Conservation (phyloP, 35 echinoderm and acorn worm species). For the Diadema setosum region DNA sequence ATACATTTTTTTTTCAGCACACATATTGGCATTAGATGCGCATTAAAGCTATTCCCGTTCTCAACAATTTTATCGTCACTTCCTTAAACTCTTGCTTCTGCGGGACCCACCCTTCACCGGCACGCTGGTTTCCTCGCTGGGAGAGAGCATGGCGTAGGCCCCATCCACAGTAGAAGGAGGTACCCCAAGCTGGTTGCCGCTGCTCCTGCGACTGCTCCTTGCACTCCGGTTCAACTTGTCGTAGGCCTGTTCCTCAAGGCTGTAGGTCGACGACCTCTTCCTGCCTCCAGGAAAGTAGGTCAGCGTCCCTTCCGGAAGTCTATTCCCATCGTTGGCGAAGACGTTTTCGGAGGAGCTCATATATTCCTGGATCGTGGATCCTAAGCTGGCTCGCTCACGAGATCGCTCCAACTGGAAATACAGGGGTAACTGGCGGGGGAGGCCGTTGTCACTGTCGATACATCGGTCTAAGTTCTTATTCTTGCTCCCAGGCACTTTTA, state of each 20-base stretch:
- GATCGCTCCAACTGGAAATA: constrained; percentile 9
- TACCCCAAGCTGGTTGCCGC: neutral
- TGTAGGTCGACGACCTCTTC: neutral
- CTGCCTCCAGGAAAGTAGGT: constrained; percentile 5
- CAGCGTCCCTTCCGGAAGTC: neutral
- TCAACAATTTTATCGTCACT: no score
- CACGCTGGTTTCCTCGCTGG: neutral
- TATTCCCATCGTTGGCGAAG: neutral
- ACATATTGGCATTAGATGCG: no score
- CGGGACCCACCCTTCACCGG: neutral
- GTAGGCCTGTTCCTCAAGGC: constrained; percentile 2
- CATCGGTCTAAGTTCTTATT: neutral
- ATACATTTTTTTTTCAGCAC: no score
- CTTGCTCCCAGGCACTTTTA: neutral
- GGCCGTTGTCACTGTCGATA: neutral
- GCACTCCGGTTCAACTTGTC: constrained; percentile 3
- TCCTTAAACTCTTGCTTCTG: neutral
- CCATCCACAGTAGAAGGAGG: neutral
- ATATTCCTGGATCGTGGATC: neutral
- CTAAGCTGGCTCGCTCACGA: neutral
- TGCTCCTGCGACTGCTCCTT: neutral
- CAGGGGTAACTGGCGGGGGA: neutral
- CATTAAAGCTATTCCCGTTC: no score
- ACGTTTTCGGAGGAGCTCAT: neutral
- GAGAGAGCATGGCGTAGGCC: neutral